phyloP scores from a whole-genome alignment of 2,797 vertebrate genomes.

The Mormyrops attenuatus region DNA sequence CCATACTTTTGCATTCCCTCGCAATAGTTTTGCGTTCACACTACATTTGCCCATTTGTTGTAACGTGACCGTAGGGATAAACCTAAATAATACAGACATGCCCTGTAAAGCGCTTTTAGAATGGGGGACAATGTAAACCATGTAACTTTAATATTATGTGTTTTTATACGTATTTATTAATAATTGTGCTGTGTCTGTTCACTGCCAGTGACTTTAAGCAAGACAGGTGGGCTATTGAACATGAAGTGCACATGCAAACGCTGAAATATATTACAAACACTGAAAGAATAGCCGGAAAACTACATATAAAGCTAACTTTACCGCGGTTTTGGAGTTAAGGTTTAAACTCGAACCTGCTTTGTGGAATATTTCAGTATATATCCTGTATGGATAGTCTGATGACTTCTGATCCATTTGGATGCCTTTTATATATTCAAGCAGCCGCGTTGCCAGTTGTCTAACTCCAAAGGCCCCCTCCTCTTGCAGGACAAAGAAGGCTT shows the following conservation, averaged over 20 bases:
- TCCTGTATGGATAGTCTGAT: neutral
- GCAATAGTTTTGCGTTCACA: neutral
- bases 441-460: neutral
- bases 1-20: neutral
- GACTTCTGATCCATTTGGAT: neutral
- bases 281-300: neutral
- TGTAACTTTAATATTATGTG: neutral
- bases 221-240: neutral
- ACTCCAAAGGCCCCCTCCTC: constrained; percentile 9
- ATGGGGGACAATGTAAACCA: neutral
- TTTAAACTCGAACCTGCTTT: neutral
- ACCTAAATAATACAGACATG: neutral
- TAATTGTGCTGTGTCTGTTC: neutral
- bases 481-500: constrained; percentile 74
- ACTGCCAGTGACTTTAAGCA: neutral
- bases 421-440: neutral
- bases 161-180: neutral
- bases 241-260: neutral
- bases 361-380: neutral
- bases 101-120: neutral
- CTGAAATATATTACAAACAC: neutral
- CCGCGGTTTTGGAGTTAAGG: neutral
- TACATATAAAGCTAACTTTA: neutral
- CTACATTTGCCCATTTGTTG: neutral
- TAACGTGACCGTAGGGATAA: neutral